These are phyloP conservation scores for Diadumene lineata DNA, from an alignment of 92 coral and sea anemone genomes.

Conservation along the genomic window DNA sequence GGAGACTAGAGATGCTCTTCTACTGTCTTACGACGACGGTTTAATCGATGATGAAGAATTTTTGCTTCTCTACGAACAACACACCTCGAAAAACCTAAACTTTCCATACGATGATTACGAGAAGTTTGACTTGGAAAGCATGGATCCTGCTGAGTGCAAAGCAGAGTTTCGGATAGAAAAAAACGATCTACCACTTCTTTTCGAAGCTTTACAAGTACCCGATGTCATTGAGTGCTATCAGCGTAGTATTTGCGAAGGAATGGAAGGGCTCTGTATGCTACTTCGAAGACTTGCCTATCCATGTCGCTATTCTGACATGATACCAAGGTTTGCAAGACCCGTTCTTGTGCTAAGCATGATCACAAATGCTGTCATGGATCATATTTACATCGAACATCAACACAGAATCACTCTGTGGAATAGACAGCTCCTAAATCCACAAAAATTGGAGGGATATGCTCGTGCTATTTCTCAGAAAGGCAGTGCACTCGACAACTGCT, in stretches of 20 bases:
- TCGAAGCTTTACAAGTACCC: slow-evolving; percentile 9
- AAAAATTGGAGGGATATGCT: slow-evolving; percentile 9
- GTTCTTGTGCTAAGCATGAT: slow-evolving; percentile 30
- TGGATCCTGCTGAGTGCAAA: slow-evolving; percentile 8
- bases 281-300: slow-evolving; percentile 32
- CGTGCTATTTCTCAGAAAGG: slow-evolving; percentile 6
- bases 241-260: slow-evolving; percentile 29
- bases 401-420: slow-evolving; percentile 20
- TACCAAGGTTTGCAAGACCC: slow-evolving; percentile 24
- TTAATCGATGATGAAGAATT: slow-evolving; percentile 20
- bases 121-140: slow-evolving; percentile 5
- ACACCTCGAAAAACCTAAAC: slow-evolving; percentile 10
- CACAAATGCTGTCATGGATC: slow-evolving; percentile 15
- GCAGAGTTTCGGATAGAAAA: slow-evolving; percentile 13
- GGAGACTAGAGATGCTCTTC: not conserved
- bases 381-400: slow-evolving; percentile 5
- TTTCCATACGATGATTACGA: slow-evolving; percentile 17
- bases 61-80: slow-evolving; percentile 18
- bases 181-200: slow-evolving; percentile 21
- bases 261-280: slow-evolving; percentile 28
- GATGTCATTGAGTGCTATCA: slow-evolving; percentile 18
- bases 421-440: slow-evolving; percentile 8
- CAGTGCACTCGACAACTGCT: slow-evolving; percentile 24
- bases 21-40: not conserved
- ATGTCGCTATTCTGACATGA: slow-evolving; percentile 25